Conservation (phyloP, 1,140 invertebrate genomes). For the Drosophila lacertosa region DNA sequence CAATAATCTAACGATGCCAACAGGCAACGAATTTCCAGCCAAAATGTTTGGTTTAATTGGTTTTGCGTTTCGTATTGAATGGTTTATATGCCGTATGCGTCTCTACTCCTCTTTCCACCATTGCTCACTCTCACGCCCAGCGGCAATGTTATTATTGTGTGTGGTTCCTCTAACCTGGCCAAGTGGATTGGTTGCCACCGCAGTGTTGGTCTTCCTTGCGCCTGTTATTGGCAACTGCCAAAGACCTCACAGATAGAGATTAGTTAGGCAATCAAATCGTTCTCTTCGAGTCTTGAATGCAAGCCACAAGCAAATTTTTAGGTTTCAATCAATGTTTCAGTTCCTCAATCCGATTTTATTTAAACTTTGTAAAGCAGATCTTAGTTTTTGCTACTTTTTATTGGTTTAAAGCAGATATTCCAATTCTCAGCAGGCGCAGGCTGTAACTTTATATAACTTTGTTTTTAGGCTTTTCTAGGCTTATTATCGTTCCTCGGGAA, state of each 20-base stretch:
- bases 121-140: conserved; percentile 11
- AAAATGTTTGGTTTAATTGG: conserved; percentile 81
- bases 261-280: conserved; percentile 2
- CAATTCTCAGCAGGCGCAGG: conserved; percentile 20
- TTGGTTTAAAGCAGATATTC: too few relatives aligned
- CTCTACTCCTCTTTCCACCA: not conserved
- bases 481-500: conserved; percentile 8
- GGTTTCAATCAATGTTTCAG: too few relatives aligned
- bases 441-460: not conserved
- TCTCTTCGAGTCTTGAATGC: not conserved
- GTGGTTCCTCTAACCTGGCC: not conserved
- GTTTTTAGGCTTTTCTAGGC: not conserved
- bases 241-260: not conserved
- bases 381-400: not conserved
- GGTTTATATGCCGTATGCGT: conserved; percentile 48
- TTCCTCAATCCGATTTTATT: too few relatives aligned
- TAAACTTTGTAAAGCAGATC: too few relatives aligned
- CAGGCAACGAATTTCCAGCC: conserved; percentile 59
- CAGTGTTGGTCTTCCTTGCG: not conserved
- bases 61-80: conserved; percentile 74
- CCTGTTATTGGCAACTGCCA: too few relatives aligned
- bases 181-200: conserved; percentile 11
- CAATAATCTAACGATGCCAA: conserved; percentile 51
- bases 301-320: too few relatives aligned
- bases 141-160: conserved; percentile 32